phyloP scores from a whole-genome alignment of 2,888 invertebrate genomes.

The Desoria tigrina region DNA sequence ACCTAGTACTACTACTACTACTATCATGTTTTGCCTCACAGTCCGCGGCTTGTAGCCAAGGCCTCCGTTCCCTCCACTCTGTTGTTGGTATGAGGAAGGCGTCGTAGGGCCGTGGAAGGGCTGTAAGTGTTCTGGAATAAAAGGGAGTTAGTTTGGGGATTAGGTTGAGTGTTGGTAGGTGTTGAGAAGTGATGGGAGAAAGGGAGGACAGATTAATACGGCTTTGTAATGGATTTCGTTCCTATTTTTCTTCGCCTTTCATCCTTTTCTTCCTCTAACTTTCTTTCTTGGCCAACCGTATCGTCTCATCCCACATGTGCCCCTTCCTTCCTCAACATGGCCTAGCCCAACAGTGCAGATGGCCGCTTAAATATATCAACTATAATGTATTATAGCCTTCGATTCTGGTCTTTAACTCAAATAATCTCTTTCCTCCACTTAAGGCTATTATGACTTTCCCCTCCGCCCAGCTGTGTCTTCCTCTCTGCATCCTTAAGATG shows the following conservation, averaged over 20 bases:
- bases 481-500: not conserved
- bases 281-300: conserved; percentile 13
- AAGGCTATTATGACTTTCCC: conserved; percentile 7
- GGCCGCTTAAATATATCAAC: too few relatives aligned
- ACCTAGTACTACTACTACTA: too few relatives aligned
- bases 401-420: too few relatives aligned
- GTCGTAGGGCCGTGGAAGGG: too few relatives aligned
- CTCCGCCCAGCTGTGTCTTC: not conserved
- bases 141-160: conserved; percentile 16
- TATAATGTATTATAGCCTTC: too few relatives aligned
- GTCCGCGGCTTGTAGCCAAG: not conserved
- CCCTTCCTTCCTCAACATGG: not conserved
- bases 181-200: conserved; percentile 19
- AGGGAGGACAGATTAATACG: conserved; percentile 23
- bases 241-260: not conserved
- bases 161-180: conserved; percentile 17
- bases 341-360: not conserved
- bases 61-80: too few relatives aligned
- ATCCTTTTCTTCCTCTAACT: not conserved
- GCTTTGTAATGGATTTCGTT: conserved; percentile 23
- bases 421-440: conserved; percentile 7
- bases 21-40: too few relatives aligned
- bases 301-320: conserved; percentile 1
- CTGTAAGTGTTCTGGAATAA: too few relatives aligned
- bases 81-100: not conserved